A percentile compares a stretch with the other conserved stretches of the same genome.
These are phyloP conservation scores for Bostrychus sinensis DNA, from an alignment of 2,113 vertebrate genomes.

Conservation along the genomic window DNA sequence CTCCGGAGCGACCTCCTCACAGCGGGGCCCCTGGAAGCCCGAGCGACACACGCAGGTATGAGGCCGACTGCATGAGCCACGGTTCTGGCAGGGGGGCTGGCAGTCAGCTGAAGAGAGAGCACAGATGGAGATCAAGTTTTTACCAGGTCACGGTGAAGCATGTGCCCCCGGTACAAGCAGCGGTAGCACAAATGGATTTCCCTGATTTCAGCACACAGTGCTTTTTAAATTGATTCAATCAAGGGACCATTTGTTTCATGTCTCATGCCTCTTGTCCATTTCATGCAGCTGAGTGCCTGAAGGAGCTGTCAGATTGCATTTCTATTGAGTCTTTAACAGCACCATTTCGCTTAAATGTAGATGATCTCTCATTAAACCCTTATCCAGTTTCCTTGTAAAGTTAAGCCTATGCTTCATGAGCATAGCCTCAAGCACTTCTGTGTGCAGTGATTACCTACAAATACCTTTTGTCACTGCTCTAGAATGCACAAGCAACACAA, in stretches of 20 bases:
- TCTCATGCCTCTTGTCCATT: constrained; percentile 41
- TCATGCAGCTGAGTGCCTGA: constrained; percentile 44
- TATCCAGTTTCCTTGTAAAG: constrained; percentile 53
- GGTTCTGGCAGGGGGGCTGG: constrained; percentile 83
- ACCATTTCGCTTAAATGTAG: constrained; percentile 61
- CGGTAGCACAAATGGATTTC: constrained; percentile 45
- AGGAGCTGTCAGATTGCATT: constrained; percentile 62
- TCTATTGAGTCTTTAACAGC: constrained; percentile 49
- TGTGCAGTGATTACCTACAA: constrained; percentile 34
- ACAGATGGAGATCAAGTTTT: constrained; percentile 60
- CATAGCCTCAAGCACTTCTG: constrained; percentile 25
- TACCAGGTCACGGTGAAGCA: constrained; percentile 49
- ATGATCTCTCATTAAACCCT: constrained; percentile 56
- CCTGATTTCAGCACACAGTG: constrained; percentile 39
- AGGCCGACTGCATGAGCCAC: constrained; percentile 82
- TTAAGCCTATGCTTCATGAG: constrained; percentile 37
- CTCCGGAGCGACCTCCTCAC: constrained; percentile 81
- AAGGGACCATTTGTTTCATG: constrained; percentile 56
- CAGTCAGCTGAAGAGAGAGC: constrained; percentile 78
- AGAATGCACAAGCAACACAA: constrained; percentile 38
- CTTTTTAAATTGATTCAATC: constrained; percentile 64
- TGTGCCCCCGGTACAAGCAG: constrained; percentile 28
- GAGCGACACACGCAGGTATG: constrained; percentile 84
- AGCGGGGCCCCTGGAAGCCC: constrained; percentile 80
- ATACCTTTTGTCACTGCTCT: constrained; percentile 44